phyloP scores from a whole-genome alignment of 2,888 invertebrate genomes.

The Lathronympha strigana region DNA sequence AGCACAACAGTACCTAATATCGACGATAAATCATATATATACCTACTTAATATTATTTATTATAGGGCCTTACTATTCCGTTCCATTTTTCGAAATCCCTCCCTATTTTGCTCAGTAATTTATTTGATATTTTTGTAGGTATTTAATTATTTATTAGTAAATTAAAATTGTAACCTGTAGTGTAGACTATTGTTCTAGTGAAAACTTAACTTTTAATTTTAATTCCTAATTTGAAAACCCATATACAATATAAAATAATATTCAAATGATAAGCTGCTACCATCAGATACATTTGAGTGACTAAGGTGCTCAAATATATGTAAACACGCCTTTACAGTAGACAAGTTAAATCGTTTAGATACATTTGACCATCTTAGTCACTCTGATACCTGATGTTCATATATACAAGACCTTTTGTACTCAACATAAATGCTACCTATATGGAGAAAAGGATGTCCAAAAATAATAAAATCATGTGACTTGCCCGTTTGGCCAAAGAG shows the following conservation, averaged over 20 bases:
- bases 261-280: too few relatives aligned
- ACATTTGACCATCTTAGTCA: background rate
- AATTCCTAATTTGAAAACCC: too few relatives aligned
- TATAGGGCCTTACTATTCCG: too few relatives aligned
- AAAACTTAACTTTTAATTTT: background rate
- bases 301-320: background rate
- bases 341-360: background rate
- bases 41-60: too few relatives aligned
- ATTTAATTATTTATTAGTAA: background rate
- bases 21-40: too few relatives aligned
- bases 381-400: background rate
- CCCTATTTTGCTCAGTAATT: background rate
- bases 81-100: background rate
- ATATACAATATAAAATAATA: background rate
- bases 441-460: too few relatives aligned
- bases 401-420: background rate
- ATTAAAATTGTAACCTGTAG: background rate
- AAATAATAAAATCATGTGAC: too few relatives aligned
- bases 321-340: background rate
- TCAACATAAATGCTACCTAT: background rate
- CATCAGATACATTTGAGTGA: background rate
- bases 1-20: too few relatives aligned
- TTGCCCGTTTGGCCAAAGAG: too few relatives aligned
- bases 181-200: constrained; percentile 15
- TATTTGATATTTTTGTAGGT: background rate